These are phyloP conservation scores for Rhombomys opimus DNA, from an alignment of 2,113 vertebrate genomes.

Conservation along the genomic window DNA sequence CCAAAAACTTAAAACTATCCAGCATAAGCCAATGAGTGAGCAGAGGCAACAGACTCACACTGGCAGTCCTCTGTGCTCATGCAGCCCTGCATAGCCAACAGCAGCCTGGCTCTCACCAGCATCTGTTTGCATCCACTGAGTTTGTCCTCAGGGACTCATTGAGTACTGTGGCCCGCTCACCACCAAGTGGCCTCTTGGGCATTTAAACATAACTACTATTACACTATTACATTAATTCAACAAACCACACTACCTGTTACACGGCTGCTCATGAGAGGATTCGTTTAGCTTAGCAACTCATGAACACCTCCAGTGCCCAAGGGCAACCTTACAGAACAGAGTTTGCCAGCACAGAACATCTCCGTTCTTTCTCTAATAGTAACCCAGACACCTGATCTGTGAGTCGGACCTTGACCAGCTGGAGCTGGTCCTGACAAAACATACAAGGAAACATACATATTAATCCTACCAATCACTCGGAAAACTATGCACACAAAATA, in stretches of 20 bases:
- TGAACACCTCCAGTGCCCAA: background rate
- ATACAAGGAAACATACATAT: background rate
- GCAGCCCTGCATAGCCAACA: background rate
- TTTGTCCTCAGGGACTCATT: background rate
- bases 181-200: background rate
- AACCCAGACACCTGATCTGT: background rate
- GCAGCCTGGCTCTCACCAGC: background rate
- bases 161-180: background rate
- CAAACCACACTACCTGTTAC: background rate
- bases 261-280: background rate
- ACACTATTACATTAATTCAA: background rate
- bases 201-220: background rate
- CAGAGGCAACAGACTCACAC: background rate
- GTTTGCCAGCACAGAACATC: background rate
- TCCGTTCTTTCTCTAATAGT: background rate
- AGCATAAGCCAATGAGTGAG: background rate
- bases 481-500: background rate
- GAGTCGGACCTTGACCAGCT: background rate
- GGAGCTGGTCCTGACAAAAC: background rate
- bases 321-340: background rate
- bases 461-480: background rate
- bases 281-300: slow-evolving; percentile 13
- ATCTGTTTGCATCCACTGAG: too few species aligned
- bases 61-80: background rate
- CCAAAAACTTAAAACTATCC: background rate